Evolutionary conservation across 2,888 invertebrate genomes (phyloP), one percentile per base, ranked within the genome.

Genomic region (Rhynchonema sp.): DNA sequence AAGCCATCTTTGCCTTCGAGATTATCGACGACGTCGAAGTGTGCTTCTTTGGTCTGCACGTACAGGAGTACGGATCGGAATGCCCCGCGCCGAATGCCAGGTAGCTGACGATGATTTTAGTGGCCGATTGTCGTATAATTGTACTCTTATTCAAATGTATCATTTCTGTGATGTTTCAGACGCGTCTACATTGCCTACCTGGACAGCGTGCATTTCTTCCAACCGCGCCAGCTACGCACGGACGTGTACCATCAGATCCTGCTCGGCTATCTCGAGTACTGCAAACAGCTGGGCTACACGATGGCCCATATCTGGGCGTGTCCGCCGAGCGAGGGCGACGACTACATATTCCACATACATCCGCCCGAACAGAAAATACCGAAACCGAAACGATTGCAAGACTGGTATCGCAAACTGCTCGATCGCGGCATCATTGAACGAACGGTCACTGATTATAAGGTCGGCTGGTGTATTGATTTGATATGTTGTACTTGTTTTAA

Each of bases 251-350:
- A 99, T 78, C 98, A 99, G 79, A 96, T 99, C 74, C 81, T 99
- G 70, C 82, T 99, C 67, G 96, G 96, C 60, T 98, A 99, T 76
- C 82, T 98, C 77, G 94, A 98, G 76, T 98, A 98, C 77, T 94
- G 89, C 61, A 96, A 96, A 74, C 87, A 88, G 74, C 78, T 98
- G 71, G 98, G 98, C 75, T 81, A 92, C 75, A 90, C 92, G 22
- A 94, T 94, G 91, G 98, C 96, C 63, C 98, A 99, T 74, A 99
- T 99, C 69, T 99, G 98, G 98, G 98, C 98, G n/a, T 99, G 98
- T 78, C 98, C 98, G 62, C 98, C 98, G 1, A 92, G 92, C 53
- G 98, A 99, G 79, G 98, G 98, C 59, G 98, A 99, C 76, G 98
- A 99, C 78, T 99, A 99, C 76, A 98, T 99, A 72, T 99, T 99